Evolutionary conservation across 2,888 invertebrate species (phyloP), one percentile per base, ranked within the genome.

Genomic region (Nesidiocoris tenuis): DNA sequence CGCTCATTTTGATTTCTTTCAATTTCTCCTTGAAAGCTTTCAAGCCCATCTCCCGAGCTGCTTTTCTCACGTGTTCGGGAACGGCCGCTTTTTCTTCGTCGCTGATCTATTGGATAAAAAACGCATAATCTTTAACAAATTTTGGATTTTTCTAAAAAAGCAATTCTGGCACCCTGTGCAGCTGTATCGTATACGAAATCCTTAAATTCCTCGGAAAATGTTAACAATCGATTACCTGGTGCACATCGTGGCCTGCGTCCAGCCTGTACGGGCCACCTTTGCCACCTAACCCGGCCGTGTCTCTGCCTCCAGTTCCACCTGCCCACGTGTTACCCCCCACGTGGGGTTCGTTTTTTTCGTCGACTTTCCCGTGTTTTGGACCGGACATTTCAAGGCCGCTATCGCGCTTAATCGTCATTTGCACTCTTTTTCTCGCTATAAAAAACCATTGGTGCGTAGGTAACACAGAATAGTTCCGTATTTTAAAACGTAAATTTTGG

Each of bases 261-360:
- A 98, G 86, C 0, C 98, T 86, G 85, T 95, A 98, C 0, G 98
- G 97, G 0, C 97, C 98, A 18, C 98, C 98, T 84, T 95, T 94
- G 1, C 98, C 98, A 9, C 98, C 98, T 57, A 98, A 85, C 0
- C 98, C 98, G 0, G 97, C 96, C 0, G 97, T 98, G 83, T 96
- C 96, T 75, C 96, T 86, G 3, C 85, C 96, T 54, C 95, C 96
- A 9, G 91, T 93, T 68, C 97, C 97, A 25, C 97, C 96, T 63
- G 97, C 96, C 97, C 98, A 98, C 0, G 92, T 95, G 83, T 96
- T 96, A 0, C 98, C 98, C 25, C 98, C 98, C 59, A 96, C 95
- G 84, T 98, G 98, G 0, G 97, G 96, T 61, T 92, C 89, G 82
- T 94, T 94, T 16, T 92, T 90, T 0, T 92, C 90, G 83, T 97